Conservation (phyloP, 2,797 vertebrate species). For the Coreius guichenoti region DNA sequence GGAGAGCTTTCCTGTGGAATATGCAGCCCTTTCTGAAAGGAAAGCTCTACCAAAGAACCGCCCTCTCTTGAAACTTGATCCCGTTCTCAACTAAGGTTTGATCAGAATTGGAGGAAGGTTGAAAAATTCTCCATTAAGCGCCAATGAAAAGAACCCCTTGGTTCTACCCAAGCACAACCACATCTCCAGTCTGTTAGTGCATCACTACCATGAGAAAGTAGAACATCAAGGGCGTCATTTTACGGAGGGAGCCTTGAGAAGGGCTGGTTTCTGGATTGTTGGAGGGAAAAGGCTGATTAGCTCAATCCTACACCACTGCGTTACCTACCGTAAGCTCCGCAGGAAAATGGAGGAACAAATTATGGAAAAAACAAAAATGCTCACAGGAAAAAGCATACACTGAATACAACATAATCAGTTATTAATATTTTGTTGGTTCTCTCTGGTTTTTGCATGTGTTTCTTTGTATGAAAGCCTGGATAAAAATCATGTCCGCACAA, state of each 20-base stretch:
- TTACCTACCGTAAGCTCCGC: not conserved
- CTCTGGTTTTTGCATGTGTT: no score
- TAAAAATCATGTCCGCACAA: no score
- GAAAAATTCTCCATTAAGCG: not conserved
- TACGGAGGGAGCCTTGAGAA: not conserved
- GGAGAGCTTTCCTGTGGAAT: not conserved
- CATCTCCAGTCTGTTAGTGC: not conserved
- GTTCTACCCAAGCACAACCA: not conserved
- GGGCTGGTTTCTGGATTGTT: constrained; percentile 1
- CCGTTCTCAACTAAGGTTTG: not conserved
- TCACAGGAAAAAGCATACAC: no score
- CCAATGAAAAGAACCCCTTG: not conserved
- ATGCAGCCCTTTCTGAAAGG: not conserved
- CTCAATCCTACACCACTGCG: not conserved
- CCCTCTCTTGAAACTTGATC: not conserved
- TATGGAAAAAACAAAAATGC: no score
- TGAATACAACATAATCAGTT: no score
- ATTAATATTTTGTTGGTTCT: no score
- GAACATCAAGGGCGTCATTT: not conserved
- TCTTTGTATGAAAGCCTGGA: no score
- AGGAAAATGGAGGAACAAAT: not conserved
- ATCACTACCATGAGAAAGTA: not conserved
- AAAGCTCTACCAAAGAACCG: not conserved
- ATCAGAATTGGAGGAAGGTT: constrained; percentile 6
- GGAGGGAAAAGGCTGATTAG: not conserved